phyloP scores from a whole-genome alignment of 2,888 invertebrate genomes.

The Rotaria sp. region DNA sequence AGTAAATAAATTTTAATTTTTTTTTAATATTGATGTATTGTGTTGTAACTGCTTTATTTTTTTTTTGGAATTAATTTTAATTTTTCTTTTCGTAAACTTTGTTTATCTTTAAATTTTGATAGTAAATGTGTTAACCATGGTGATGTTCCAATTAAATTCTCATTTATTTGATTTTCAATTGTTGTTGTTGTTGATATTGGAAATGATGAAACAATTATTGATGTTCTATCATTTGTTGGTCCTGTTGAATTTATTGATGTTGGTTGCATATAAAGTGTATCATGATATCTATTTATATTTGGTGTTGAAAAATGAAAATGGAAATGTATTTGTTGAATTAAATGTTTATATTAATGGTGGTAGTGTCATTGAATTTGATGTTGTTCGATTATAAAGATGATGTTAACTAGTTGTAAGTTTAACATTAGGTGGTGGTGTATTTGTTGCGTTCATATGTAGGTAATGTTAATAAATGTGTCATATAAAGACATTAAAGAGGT shows the following conservation, averaged over 20 bases:
- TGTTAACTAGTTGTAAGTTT: not conserved
- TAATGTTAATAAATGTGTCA: constrained; percentile 49
- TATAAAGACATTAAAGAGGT: constrained; percentile 64
- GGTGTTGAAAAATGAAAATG: constrained; percentile 3
- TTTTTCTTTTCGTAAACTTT: constrained; percentile 22
- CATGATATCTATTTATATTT: constrained; percentile 7
- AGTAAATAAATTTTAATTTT: not conserved
- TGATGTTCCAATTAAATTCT: not conserved
- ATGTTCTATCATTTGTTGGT: constrained; percentile 3
- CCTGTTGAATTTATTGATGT: not conserved
- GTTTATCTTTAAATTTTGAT: constrained; percentile 27
- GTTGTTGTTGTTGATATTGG: not conserved
- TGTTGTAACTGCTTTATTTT: not conserved
- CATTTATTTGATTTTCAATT: not conserved
- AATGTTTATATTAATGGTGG: not conserved
- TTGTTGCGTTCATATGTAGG: not conserved
- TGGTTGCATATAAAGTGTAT: constrained; percentile 19
- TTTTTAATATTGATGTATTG: constrained; percentile 21
- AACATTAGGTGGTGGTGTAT: not conserved
- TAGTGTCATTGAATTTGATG: not conserved
- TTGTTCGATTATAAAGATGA: not conserved
- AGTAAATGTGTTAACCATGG: not conserved
- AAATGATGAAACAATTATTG: constrained; percentile 5
- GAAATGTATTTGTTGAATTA: not conserved
- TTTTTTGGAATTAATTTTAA: constrained; percentile 27